Percentiles rank a stretch among this genome's conserved stretches.
Evolutionary conservation across 2,888 invertebrate genomes (phyloP).

Genomic region (Artemia sinica): DNA sequence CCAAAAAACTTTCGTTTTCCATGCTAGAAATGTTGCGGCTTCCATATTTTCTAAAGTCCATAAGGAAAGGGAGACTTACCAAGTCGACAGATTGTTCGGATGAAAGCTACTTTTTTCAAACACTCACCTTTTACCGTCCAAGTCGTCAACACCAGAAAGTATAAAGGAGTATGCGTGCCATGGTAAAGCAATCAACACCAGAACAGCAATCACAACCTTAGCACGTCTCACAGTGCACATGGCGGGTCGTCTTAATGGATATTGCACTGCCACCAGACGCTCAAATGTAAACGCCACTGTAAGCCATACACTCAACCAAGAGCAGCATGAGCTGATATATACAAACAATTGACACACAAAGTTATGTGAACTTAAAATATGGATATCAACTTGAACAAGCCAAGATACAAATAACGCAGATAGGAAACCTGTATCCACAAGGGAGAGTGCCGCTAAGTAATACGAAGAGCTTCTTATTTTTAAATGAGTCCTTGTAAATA

Average conservation of each 20-base stretch:
- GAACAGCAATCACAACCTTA: constrained; percentile 40
- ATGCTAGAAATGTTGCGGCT: too few relatives aligned
- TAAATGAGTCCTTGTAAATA: constrained; percentile 43
- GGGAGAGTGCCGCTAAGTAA: constrained; percentile 43
- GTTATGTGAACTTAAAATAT: constrained; percentile 27
- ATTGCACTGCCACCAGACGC: constrained; percentile 60
- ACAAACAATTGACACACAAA: constrained; percentile 47
- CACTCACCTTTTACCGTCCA: constrained; percentile 17
- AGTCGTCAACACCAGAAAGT: constrained; percentile 32
- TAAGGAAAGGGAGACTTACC: too few relatives aligned
- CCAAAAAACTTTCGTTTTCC: too few relatives aligned
- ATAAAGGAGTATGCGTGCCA: constrained; percentile 39
- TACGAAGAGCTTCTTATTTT: constrained; percentile 45
- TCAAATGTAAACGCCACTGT: constrained; percentile 71
- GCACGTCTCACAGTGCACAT: constrained; percentile 56
- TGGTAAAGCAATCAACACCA: constrained; percentile 39
- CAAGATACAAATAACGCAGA: constrained; percentile 39
- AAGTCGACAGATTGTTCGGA: too few relatives aligned
- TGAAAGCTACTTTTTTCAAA: too few relatives aligned
- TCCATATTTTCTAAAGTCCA: too few relatives aligned
- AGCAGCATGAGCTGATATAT: constrained; percentile 52
- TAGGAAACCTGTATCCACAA: constrained; percentile 43
- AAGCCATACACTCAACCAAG: constrained; percentile 64
- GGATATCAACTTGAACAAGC: constrained; percentile 31
- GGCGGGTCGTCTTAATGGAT: constrained; percentile 49